A percentile compares a stretch with the other conserved stretches of the same genome.
These are phyloP conservation scores for Lineus longissimus DNA, from an alignment of 1,140 invertebrate species.

Conservation along the genomic window DNA sequence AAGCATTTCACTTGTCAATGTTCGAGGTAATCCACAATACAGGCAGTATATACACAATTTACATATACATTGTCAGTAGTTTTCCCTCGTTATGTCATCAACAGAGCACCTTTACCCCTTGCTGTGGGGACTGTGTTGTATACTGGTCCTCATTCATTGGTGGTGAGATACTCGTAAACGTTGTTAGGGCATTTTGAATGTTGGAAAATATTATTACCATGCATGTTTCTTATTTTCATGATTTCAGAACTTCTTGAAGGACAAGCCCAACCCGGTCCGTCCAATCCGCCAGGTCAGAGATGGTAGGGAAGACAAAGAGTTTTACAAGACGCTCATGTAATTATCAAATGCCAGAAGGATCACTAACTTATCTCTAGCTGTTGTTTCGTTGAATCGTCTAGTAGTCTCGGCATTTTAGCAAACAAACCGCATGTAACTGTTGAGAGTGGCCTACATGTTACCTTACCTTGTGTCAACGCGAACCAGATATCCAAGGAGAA, in stretches of 20 bases:
- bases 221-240: too few species aligned
- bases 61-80: neutral
- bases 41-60: neutral
- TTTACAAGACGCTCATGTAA: neutral
- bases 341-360: too few species aligned
- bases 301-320: neutral
- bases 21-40: neutral
- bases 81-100: neutral
- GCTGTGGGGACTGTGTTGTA: neutral
- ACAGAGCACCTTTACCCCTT: neutral
- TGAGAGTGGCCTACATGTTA: too few species aligned
- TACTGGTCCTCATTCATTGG: neutral
- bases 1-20: neutral
- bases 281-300: neutral
- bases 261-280: neutral
- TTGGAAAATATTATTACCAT: too few species aligned
- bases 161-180: neutral
- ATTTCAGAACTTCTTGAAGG: neutral
- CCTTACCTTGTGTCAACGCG: too few species aligned
- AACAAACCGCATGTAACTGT: too few species aligned
- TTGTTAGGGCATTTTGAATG: too few species aligned
- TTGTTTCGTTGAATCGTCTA: too few species aligned
- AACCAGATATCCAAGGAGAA: too few species aligned
- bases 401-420: too few species aligned
- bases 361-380: too few species aligned